Percentiles rank a stretch among this genome's conserved stretches.
These are phyloP conservation scores for Aurelia coerulea DNA, from an alignment of 30 jellyfish, hydroid and myxozoan genomes.

Conservation along the genomic window DNA sequence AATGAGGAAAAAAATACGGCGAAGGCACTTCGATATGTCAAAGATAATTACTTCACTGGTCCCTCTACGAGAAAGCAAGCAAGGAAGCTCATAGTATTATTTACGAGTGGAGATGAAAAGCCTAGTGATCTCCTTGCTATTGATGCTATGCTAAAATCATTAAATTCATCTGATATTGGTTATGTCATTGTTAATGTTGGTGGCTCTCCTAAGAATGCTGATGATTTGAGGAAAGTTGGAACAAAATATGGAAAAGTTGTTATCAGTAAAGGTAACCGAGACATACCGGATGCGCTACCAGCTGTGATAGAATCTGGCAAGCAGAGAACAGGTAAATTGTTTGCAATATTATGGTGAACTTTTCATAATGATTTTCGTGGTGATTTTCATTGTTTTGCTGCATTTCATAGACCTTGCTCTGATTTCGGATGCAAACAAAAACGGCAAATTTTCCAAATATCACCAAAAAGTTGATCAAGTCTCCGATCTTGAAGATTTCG, in stretches of 20 bases:
- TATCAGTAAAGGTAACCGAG: not conserved
- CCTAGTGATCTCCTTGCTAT: conserved; percentile 8
- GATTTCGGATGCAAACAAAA: no score
- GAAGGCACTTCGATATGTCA: conserved; percentile 30
- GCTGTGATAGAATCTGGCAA: conserved; percentile 34
- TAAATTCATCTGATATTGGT: conserved; percentile 35
- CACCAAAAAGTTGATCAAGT: no score
- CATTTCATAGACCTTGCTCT: no score
- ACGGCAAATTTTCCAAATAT: no score
- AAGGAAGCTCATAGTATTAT: conserved; percentile 28
- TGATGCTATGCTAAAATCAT: conserved; percentile 11
- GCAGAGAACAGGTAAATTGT: no score
- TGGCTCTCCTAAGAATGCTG: not conserved
- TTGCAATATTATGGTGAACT: no score
- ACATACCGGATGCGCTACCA: conserved; percentile 46
- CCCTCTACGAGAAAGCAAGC: conserved; percentile 17
- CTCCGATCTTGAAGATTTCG: no score
- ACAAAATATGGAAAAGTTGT: conserved; percentile 47
- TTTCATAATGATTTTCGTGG: no score
- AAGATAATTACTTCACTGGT: conserved; percentile 5
- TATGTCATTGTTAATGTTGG: conserved; percentile 36
- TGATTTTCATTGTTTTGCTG: no score
- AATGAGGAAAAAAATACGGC: conserved; percentile 28
- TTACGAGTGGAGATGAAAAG: conserved; percentile 34
- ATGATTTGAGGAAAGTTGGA: not conserved